A percentile compares a stretch with the other conserved stretches of the same genome.
Evolutionary conservation across 92 coral and sea anemone genomes (phyloP).

Genomic region (Porites lobata): DNA sequence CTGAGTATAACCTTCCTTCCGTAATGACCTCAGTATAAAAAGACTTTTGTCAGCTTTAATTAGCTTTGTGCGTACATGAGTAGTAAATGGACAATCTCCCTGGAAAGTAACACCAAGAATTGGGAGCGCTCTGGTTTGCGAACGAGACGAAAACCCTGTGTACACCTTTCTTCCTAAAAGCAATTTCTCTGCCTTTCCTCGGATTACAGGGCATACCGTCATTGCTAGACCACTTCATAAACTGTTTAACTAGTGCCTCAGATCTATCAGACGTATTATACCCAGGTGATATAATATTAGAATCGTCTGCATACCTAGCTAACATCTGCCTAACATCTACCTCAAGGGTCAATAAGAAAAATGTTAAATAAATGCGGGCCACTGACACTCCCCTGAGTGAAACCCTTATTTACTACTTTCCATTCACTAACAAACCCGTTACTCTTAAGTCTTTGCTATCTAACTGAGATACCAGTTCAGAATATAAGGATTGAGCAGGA

Average conservation of each 20-base stretch:
- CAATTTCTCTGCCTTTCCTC: constrained; percentile 64
- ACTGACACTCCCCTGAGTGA: constrained; percentile 62
- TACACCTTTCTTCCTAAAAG: constrained; percentile 39
- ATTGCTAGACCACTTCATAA: constrained; percentile 46
- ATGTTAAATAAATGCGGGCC: constrained; percentile 51
- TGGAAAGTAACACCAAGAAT: neutral
- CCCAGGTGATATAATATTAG: constrained; percentile 45
- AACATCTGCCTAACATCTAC: neutral
- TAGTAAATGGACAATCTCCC: neutral
- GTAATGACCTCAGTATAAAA: too few species aligned
- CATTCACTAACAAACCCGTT: constrained; percentile 47
- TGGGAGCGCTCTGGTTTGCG: neutral
- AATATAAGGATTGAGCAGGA: constrained; percentile 49
- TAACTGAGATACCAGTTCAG: constrained; percentile 54
- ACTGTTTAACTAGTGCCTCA: constrained; percentile 41
- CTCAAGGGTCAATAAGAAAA: constrained; percentile 38
- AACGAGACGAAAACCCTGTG: neutral
- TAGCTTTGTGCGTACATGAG: too few species aligned
- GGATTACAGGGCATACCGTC: constrained; percentile 67
- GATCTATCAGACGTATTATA: constrained; percentile 41
- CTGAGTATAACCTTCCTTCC: too few species aligned
- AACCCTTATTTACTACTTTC: constrained; percentile 62
- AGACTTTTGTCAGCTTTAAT: too few species aligned
- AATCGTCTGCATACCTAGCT: constrained; percentile 50
- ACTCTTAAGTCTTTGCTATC: constrained; percentile 27